A percentile compares a stretch with the other conserved stretches of the same genome.
These are phyloP conservation scores for Eucriotettix oculatus DNA, from an alignment of 2,888 invertebrate species.

Conservation along the genomic window DNA sequence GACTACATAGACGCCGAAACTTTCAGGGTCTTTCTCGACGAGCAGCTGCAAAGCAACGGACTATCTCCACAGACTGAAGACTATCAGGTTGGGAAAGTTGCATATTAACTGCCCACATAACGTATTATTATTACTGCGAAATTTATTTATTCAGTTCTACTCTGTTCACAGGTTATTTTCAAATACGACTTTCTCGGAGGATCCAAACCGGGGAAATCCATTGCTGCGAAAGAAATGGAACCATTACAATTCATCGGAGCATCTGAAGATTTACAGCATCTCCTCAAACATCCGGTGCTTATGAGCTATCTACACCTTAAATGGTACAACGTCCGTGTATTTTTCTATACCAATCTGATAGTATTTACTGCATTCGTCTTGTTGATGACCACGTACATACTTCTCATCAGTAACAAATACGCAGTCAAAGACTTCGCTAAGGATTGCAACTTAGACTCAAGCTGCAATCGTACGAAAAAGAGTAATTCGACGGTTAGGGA, in stretches of 20 bases:
- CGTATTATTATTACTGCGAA: not conserved
- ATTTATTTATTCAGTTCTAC: too few relatives aligned
- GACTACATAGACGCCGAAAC: not conserved
- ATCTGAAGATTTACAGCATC: slow-evolving; percentile 44
- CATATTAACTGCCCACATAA: too few relatives aligned
- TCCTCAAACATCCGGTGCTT: slow-evolving; percentile 62
- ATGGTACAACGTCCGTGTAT: slow-evolving; percentile 47
- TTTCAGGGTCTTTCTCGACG: not conserved
- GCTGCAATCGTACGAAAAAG: too few relatives aligned
- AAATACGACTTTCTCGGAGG: not conserved
- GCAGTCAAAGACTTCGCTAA: too few relatives aligned
- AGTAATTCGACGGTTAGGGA: too few relatives aligned
- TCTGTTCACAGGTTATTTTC: not conserved
- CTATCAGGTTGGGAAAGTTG: not conserved
- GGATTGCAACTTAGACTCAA: too few relatives aligned
- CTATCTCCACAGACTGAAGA: not conserved
- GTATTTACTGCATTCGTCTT: slow-evolving; percentile 53
- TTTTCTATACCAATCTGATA: slow-evolving; percentile 34
- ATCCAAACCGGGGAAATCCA: not conserved
- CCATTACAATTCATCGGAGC: slow-evolving; percentile 54
- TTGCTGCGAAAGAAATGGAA: slow-evolving; percentile 42
- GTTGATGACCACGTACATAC: slow-evolving; percentile 48
- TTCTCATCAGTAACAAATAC: not conserved
- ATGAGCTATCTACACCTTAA: slow-evolving; percentile 66
- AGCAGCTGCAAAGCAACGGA: not conserved